Conservation (phyloP, 2,113 vertebrate genomes). For the Macroglossus sobrinus region DNA sequence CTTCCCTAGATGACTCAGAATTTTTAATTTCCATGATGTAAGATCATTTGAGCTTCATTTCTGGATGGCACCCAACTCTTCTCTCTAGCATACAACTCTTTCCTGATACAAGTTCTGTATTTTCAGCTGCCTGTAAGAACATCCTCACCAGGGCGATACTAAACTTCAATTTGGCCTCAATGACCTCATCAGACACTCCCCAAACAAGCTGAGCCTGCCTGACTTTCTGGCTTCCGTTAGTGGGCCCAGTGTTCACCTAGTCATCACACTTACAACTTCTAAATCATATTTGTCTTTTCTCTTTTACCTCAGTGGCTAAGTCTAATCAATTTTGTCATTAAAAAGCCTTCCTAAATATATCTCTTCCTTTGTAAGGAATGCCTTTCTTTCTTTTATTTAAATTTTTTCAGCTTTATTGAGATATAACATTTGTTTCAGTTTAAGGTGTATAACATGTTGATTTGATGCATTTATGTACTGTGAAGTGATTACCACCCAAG, state of each 20-base stretch:
- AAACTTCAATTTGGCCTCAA: neutral
- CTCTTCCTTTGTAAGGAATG: neutral
- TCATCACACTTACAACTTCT: neutral
- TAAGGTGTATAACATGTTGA: neutral
- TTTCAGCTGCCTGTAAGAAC: neutral
- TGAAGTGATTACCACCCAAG: neutral
- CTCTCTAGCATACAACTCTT: slow-evolving; percentile 23
- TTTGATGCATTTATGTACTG: neutral
- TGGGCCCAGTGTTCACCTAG: neutral
- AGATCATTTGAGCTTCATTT: slow-evolving; percentile 43
- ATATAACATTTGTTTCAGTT: neutral
- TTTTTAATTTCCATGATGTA: slow-evolving; percentile 57
- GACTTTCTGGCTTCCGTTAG: neutral
- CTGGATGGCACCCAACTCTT: slow-evolving; percentile 37
- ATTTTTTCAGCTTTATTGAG: neutral
- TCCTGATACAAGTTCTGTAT: slow-evolving; percentile 7
- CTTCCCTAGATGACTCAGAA: slow-evolving; percentile 61
- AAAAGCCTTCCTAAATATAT: neutral
- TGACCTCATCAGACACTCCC: neutral
- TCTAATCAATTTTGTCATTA: neutral
- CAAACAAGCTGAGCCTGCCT: neutral
- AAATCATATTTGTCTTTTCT: neutral
- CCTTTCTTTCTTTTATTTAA: neutral
- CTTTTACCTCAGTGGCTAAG: neutral
- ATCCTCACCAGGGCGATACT: neutral